Evolutionary conservation across 64 coral and sea anemone genomes (phyloP).

Genomic region (Porites lutea): DNA sequence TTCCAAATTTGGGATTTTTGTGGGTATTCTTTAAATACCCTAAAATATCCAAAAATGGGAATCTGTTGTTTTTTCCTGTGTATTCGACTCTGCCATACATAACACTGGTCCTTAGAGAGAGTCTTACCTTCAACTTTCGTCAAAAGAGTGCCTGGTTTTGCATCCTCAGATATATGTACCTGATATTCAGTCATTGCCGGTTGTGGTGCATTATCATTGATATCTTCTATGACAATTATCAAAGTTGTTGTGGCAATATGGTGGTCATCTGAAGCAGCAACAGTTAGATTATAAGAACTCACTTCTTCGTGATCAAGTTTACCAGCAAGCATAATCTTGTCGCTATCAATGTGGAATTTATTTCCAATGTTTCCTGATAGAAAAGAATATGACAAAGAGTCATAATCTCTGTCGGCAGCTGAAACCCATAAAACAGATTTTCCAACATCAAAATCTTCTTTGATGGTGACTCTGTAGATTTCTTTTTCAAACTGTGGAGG

Average conservation of each 20-base stretch:
- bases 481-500: constrained; percentile 27
- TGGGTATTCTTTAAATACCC: too few relatives aligned
- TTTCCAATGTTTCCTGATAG: constrained; percentile 75
- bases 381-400: constrained; percentile 53
- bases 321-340: constrained; percentile 47
- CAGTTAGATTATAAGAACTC: constrained; percentile 53
- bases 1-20: too few relatives aligned
- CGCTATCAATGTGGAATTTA: constrained; percentile 76
- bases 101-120: neutral
- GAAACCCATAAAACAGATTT: constrained; percentile 17
- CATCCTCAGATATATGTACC: constrained; percentile 73
- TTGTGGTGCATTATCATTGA: constrained; percentile 89
- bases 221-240: constrained; percentile 65
- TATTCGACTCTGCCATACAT: too few relatives aligned
- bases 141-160: constrained; percentile 37
- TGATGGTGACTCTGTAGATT: constrained; percentile 6
- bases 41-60: too few relatives aligned
- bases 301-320: constrained; percentile 73
- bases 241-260: constrained; percentile 56
- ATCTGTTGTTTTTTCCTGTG: too few relatives aligned
- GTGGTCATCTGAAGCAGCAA: constrained; percentile 78
- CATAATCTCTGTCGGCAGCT: constrained; percentile 60
- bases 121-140: constrained; percentile 86
- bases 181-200: constrained; percentile 76
- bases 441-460: constrained; percentile 64